Conservation (phyloP, 2,888 invertebrate species). For the Listrodromus nycthemerus region DNA sequence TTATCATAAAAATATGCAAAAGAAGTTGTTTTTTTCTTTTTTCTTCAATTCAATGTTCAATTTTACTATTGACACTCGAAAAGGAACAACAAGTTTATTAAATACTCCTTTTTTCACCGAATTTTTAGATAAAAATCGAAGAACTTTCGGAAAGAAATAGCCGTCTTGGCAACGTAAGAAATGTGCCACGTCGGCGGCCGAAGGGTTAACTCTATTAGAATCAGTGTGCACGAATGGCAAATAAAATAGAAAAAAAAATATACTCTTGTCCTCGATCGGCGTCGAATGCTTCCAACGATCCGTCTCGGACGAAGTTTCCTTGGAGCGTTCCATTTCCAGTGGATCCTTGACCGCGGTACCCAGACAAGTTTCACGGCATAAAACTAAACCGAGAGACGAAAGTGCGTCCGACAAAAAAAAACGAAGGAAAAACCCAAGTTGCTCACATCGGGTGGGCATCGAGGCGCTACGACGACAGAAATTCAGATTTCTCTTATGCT, state of each 20-base stretch:
- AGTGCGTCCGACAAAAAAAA: constrained; percentile 1
- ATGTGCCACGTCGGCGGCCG: too few species aligned
- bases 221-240: neutral
- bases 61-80: too few species aligned
- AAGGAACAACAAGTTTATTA: too few species aligned
- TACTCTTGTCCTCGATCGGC: neutral
- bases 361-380: neutral
- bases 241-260: neutral
- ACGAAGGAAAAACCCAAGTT: neutral
- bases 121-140: neutral
- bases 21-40: too few species aligned
- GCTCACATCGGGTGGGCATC: constrained; percentile 3
- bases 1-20: neutral
- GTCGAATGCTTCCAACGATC: neutral
- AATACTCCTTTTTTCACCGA: neutral
- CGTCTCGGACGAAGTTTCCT: neutral
- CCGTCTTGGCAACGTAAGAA: too few species aligned
- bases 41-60: too few species aligned
- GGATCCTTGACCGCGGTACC: neutral
- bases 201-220: too few species aligned
- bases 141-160: neutral
- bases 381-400: constrained; percentile 21
- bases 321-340: neutral
- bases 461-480: constrained; percentile 14
- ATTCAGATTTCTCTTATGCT: constrained; percentile 29